Percentiles rank a stretch among this genome's conserved stretches.
These are phyloP conservation scores for Eupithecia subumbrata DNA, from an alignment of 2,888 invertebrate species.

Conservation along the genomic window DNA sequence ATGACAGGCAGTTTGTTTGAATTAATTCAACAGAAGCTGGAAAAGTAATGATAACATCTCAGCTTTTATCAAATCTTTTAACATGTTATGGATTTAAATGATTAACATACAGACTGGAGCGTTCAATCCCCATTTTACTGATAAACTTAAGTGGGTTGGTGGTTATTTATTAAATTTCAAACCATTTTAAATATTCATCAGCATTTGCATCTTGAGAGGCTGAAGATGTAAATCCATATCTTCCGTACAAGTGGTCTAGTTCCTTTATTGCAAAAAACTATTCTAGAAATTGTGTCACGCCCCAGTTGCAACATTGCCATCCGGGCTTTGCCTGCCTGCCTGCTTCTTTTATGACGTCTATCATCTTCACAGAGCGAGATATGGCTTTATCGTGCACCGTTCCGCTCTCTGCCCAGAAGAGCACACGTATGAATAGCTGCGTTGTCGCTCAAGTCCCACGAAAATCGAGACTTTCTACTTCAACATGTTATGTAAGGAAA, in stretches of 20 bases:
- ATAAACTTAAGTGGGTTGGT: neutral
- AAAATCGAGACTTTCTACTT: constrained; percentile 60
- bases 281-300: constrained; percentile 39
- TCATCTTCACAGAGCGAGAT: constrained; percentile 38
- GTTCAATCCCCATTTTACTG: neutral
- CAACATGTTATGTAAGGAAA: constrained; percentile 49
- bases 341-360: constrained; percentile 42
- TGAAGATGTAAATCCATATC: neutral
- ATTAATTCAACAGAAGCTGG: constrained; percentile 18
- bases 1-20: constrained; percentile 38
- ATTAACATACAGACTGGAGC: constrained; percentile 1
- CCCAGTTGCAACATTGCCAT: constrained; percentile 33
- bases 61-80: constrained; percentile 19
- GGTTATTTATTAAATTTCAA: neutral
- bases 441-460: constrained; percentile 43
- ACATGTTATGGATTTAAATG: neutral
- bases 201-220: neutral
- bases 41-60: constrained; percentile 10
- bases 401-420: constrained; percentile 52
- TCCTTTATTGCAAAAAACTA: constrained; percentile 11
- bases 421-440: constrained; percentile 43
- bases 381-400: constrained; percentile 43
- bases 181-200: constrained; percentile 8
- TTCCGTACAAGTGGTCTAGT: constrained; percentile 24
- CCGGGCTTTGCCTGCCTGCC: constrained; percentile 31